Evolutionary conservation across 2,888 invertebrate genomes (phyloP).

Genomic region (Harpagoxenus sublaevis): DNA sequence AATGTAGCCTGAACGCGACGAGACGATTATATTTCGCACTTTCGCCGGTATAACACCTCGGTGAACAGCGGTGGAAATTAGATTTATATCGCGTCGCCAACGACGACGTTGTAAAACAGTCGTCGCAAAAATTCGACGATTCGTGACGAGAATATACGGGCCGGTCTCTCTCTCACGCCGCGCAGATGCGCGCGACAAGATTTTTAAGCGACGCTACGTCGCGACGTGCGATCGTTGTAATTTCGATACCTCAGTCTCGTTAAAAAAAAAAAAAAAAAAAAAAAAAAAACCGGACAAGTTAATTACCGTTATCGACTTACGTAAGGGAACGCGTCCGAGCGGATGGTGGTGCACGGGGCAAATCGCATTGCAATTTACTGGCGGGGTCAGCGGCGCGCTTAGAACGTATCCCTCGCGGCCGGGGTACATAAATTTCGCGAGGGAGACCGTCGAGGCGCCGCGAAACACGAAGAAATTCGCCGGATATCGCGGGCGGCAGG

Average conservation of each 20-base stretch:
- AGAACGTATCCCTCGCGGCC: slow-evolving; percentile 39
- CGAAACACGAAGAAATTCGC: slow-evolving; percentile 19
- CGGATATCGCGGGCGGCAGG: slow-evolving; percentile 18
- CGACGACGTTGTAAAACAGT: slow-evolving; percentile 52
- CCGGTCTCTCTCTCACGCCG: slow-evolving; percentile 2
- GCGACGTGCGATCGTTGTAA: slow-evolving; percentile 11
- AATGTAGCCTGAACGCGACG: neutral
- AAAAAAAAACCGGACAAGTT: slow-evolving; percentile 59
- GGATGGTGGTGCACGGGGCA: neutral
- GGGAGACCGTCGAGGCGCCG: neutral
- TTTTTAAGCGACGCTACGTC: slow-evolving; percentile 29
- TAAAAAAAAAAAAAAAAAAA: slow-evolving; percentile 50
- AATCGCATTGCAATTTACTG: slow-evolving; percentile 66
- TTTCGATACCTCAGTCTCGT: slow-evolving; percentile 47
- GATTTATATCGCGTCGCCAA: slow-evolving; percentile 63
- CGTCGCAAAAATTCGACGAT: slow-evolving; percentile 62
- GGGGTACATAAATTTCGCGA: slow-evolving; percentile 34
- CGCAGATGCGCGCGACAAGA: slow-evolving; percentile 14
- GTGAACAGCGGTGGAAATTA: slow-evolving; percentile 60
- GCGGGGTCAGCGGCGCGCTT: slow-evolving; percentile 55
- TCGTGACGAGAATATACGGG: slow-evolving; percentile 31
- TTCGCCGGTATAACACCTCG: slow-evolving; percentile 12
- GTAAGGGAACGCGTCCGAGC: slow-evolving; percentile 40
- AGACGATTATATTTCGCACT: slow-evolving; percentile 31
- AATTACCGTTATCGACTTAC: slow-evolving; percentile 71